Percentiles rank a stretch among this genome's conserved stretches.
Conservation (phyloP, 1,140 invertebrate genomes). For the Zaprionus lachaisei region DNA sequence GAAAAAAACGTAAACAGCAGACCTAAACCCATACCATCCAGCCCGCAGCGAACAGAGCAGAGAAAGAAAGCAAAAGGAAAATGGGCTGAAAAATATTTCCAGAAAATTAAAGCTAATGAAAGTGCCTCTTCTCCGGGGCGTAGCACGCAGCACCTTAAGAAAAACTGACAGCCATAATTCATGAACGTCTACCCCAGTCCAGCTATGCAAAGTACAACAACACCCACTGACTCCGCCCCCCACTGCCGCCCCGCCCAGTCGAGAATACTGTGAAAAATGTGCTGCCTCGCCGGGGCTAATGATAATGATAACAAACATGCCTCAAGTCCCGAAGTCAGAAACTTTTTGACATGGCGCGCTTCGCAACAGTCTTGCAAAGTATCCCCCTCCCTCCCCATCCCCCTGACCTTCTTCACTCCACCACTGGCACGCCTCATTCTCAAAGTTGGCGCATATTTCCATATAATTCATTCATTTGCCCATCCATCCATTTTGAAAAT, state of each 20-base stretch:
- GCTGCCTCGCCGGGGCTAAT: constrained; percentile 60
- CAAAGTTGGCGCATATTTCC: constrained; percentile 61
- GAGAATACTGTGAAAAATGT: constrained; percentile 66
- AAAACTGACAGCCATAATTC: constrained; percentile 81
- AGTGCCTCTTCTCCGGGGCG: constrained; percentile 50
- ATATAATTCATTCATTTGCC: constrained; percentile 75
- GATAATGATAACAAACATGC: constrained; percentile 82
- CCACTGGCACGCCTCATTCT: background rate
- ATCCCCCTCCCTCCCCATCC: background rate
- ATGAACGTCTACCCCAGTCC: constrained; percentile 51
- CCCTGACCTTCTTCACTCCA: background rate
- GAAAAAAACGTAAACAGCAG: constrained; percentile 42
- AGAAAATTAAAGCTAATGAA: constrained; percentile 84
- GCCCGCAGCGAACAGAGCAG: background rate
- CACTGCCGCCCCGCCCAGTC: constrained; percentile 18
- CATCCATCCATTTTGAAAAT: constrained; percentile 75
- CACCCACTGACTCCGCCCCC: constrained; percentile 13
- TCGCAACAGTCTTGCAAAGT: constrained; percentile 13
- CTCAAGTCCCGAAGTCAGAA: constrained; percentile 75
- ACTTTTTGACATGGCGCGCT: constrained; percentile 74
- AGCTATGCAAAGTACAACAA: constrained; percentile 22
- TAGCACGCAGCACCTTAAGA: constrained; percentile 61
- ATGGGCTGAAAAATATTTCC: constrained; percentile 73
- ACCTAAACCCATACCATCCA: constrained; percentile 1
- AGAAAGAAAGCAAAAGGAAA: constrained; percentile 19